phyloP scores from a whole-genome alignment of 2,888 invertebrate genomes.

The Crocallis elinguaria region DNA sequence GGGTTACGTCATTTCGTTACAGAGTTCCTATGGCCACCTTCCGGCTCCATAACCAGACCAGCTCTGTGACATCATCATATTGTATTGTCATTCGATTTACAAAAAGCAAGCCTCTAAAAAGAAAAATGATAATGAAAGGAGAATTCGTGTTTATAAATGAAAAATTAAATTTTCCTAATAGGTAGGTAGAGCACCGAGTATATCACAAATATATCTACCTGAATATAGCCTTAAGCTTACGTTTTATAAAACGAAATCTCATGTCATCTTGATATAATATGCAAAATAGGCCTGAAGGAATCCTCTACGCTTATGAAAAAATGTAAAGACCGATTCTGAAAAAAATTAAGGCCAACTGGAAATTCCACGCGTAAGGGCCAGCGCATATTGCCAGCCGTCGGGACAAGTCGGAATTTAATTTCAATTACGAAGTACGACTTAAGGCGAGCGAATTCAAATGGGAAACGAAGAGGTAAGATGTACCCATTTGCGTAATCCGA shows the following conservation, averaged over 20 bases:
- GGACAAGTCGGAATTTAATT: constrained; percentile 65
- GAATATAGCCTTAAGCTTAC: constrained; percentile 4
- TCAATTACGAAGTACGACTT: constrained; percentile 67
- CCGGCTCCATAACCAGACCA: too few species aligned
- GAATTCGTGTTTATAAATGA: not conserved
- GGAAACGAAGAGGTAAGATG: constrained; percentile 48
- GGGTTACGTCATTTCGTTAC: too few species aligned
- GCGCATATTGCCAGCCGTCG: constrained; percentile 45
- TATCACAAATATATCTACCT: too few species aligned
- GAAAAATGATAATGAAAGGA: too few species aligned
- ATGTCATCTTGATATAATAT: constrained; percentile 18
- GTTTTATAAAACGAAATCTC: constrained; percentile 14
- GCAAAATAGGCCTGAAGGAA: constrained; percentile 24
- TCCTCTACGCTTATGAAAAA: constrained; percentile 24
- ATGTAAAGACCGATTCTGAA: constrained; percentile 22
- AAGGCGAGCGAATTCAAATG: constrained; percentile 63
- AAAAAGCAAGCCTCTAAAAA: too few species aligned
- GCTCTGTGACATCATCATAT: too few species aligned
- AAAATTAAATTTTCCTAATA: not conserved
- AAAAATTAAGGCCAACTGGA: constrained; percentile 23
- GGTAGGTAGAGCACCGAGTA: too few species aligned
- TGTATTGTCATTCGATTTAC: too few species aligned
- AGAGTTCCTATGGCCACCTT: too few species aligned
- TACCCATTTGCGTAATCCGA: constrained; percentile 64
- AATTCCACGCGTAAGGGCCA: constrained; percentile 21